Conservation (phyloP, 2,797 vertebrate genomes). For the Clarias laeviceps region DNA sequence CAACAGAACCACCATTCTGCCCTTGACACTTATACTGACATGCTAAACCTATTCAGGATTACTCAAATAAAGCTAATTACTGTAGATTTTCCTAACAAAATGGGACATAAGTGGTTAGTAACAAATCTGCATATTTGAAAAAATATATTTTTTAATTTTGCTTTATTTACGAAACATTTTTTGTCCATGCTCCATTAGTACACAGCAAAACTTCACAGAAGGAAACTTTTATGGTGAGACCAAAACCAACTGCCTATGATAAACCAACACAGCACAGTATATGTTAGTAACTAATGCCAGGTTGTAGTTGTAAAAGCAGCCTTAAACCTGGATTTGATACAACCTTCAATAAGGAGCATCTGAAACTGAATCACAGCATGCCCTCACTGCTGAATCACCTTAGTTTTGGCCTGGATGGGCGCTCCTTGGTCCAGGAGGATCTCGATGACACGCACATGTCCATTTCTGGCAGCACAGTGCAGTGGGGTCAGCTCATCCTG, state of each 20-base stretch:
- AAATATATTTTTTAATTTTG: too few species aligned
- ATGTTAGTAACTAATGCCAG: background rate
- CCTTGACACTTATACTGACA: background rate
- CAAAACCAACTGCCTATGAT: background rate
- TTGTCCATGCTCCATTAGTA: background rate
- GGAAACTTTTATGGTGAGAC: background rate
- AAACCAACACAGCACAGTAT: too few species aligned
- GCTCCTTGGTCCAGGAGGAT: constrained; percentile 94
- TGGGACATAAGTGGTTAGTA: background rate
- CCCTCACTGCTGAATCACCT: constrained; percentile 74
- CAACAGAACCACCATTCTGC: background rate
- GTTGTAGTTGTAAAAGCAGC: background rate
- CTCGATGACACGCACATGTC: constrained; percentile 92
- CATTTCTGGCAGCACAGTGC: constrained; percentile 95
- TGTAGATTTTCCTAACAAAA: too few species aligned
- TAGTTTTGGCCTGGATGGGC: constrained; percentile 97
- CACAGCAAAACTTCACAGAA: background rate
- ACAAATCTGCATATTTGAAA: too few species aligned
- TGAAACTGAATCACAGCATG: background rate
- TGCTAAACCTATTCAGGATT: too few species aligned
- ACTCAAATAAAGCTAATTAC: too few species aligned
- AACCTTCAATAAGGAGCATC: background rate
- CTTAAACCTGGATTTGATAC: background rate
- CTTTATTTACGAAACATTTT: background rate
- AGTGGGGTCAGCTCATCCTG: constrained; percentile 96